Evolutionary conservation across 2,888 invertebrate genomes (phyloP).

Genomic region (Neocrepidodera transversa): DNA sequence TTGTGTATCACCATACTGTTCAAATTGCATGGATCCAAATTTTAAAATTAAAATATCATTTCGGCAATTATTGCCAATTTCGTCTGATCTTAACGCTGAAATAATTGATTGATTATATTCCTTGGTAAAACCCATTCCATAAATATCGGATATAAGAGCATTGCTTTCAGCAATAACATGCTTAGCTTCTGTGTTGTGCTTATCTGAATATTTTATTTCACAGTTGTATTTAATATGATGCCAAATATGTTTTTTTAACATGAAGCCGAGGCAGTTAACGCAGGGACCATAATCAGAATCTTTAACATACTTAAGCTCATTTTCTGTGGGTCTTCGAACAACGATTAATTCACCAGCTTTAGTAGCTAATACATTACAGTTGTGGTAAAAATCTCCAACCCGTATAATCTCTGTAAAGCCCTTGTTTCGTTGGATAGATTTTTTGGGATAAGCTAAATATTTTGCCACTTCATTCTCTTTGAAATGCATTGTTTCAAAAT

Average conservation of each 20-base stretch:
- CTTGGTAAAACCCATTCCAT: conserved; percentile 1
- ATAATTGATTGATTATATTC: conserved; percentile 8
- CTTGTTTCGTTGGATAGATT: conserved; percentile 13
- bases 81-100: not conserved
- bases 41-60: conserved; percentile 19
- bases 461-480: conserved; percentile 13
- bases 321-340: conserved; percentile 12
- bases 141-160: conserved; percentile 13
- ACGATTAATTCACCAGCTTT: conserved; percentile 25
- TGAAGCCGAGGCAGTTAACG: conserved; percentile 21
- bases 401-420: conserved; percentile 9
- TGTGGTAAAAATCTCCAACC: conserved; percentile 24
- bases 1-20: conserved; percentile 28
- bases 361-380: conserved; percentile 21
- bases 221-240: conserved; percentile 22
- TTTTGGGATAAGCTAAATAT: conserved; percentile 5
- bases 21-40: conserved; percentile 28
- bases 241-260: conserved; percentile 26
- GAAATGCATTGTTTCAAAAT: conserved; percentile 14
- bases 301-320: not conserved
- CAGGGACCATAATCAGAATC: conserved; percentile 27
- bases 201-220: not conserved
- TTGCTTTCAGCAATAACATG: conserved; percentile 12
- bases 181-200: not conserved
- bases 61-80: not conserved